A percentile compares a stretch with the other conserved stretches of the same genome.
phyloP scores from a whole-genome alignment of 2,113 vertebrate genomes.

The Prunella himalayana region DNA sequence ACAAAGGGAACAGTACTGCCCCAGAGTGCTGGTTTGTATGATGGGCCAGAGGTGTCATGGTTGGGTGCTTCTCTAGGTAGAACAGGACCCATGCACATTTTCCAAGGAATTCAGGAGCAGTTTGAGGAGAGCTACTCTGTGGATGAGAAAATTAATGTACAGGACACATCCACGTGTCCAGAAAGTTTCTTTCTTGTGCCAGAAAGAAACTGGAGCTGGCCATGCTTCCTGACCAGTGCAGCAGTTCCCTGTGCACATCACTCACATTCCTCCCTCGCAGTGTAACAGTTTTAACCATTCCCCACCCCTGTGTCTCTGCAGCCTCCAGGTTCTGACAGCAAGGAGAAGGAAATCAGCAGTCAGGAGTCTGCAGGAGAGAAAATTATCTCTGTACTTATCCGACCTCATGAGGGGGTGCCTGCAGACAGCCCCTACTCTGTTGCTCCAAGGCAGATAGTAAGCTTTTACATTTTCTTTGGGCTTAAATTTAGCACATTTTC shows the following conservation, averaged over 20 bases:
- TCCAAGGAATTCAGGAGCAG: background rate
- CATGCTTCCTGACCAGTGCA: background rate
- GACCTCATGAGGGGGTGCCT: slow-evolving; percentile 75
- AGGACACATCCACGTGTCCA: background rate
- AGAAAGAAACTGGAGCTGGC: slow-evolving; percentile 8
- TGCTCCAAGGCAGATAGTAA: slow-evolving; percentile 86
- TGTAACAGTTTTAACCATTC: slow-evolving; percentile 12
- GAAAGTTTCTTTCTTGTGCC: background rate
- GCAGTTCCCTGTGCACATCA: background rate
- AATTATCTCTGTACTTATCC: slow-evolving; percentile 76
- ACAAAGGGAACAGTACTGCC: background rate
- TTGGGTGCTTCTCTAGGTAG: background rate
- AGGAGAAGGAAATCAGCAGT: background rate
- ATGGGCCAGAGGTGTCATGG: background rate
- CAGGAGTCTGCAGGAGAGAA: slow-evolving; percentile 19
- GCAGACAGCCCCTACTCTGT: slow-evolving; percentile 80
- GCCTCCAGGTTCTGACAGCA: background rate
- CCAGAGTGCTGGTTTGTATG: background rate
- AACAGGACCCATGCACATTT: background rate
- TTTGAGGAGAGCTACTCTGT: background rate
- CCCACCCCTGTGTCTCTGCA: background rate
- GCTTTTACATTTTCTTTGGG: background rate
- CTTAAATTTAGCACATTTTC: background rate
- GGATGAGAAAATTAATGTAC: background rate
- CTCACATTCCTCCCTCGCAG: background rate